Conservation (phyloP, 2,797 vertebrate species). For the Cichlasoma orientale region DNA sequence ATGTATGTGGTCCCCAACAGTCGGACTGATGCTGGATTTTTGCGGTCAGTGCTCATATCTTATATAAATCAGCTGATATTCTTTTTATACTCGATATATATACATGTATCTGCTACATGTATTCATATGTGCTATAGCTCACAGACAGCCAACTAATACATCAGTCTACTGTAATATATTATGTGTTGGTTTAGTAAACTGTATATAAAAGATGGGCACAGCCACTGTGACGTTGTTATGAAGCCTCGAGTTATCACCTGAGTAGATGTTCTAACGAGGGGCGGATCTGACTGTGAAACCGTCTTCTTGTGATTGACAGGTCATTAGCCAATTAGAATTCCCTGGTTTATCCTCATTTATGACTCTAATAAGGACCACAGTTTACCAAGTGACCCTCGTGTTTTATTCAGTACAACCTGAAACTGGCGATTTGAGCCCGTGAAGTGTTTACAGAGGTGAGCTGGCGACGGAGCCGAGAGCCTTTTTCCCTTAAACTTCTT, state of each 20-base stretch:
- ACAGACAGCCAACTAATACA: not conserved
- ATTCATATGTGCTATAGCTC: not conserved
- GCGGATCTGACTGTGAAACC: too few relatives aligned
- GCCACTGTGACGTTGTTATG: not conserved
- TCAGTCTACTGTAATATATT: not conserved
- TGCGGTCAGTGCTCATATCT: accelerated
- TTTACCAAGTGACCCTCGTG: not conserved
- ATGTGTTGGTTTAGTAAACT: not conserved
- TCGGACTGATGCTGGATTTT: not conserved
- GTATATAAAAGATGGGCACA: not conserved
- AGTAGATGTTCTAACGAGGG: too few relatives aligned
- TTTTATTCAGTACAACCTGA: not conserved
- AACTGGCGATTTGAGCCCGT: not conserved
- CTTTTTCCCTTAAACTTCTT: not conserved
- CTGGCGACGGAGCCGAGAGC: too few relatives aligned
- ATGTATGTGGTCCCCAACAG: not conserved
- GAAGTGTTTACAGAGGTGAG: not conserved
- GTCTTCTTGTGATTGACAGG: not conserved
- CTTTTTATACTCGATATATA: not conserved
- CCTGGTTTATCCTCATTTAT: not conserved
- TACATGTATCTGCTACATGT: not conserved
- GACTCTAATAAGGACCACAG: not conserved
- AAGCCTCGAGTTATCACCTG: too few relatives aligned
- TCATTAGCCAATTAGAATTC: accelerated
- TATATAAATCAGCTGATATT: not conserved